Evolutionary conservation across 2,888 invertebrate species (phyloP).

Genomic region (Plagodis dolabraria): DNA sequence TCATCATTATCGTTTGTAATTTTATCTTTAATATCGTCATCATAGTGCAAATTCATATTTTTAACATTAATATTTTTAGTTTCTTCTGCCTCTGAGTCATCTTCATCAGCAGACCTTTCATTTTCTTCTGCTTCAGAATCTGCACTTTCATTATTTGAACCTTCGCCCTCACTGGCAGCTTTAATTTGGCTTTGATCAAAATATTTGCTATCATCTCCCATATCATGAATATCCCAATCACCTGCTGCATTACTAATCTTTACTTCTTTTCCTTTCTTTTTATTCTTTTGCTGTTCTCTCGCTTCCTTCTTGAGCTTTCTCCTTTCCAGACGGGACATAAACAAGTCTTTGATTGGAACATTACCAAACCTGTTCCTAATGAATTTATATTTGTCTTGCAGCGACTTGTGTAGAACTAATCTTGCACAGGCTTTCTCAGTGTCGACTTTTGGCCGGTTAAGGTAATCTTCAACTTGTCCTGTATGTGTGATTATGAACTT

Average conservation of each 20-base stretch:
- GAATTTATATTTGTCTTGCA: conserved; percentile 70
- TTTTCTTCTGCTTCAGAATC: conserved; percentile 8
- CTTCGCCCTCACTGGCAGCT: conserved; percentile 20
- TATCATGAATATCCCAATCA: conserved; percentile 58
- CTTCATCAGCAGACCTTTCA: conserved; percentile 21
- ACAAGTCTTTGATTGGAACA: conserved; percentile 70
- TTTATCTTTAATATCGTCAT: conserved; percentile 17
- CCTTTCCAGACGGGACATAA: conserved; percentile 76
- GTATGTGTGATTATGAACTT: conserved; percentile 71
- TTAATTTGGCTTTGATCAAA: conserved; percentile 12
- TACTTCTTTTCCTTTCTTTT: conserved; percentile 51
- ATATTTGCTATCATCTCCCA: conserved; percentile 32
- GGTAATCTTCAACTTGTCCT: conserved; percentile 61
- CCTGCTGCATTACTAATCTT: conserved; percentile 58
- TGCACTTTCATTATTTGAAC: conserved; percentile 19
- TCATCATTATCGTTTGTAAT: conserved; percentile 22
- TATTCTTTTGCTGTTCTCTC: conserved; percentile 64
- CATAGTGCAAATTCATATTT: conserved; percentile 11
- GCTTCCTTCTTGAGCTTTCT: conserved; percentile 71
- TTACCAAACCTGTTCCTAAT: conserved; percentile 66
- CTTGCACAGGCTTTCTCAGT: conserved; percentile 73
- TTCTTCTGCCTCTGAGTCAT: conserved; percentile 27
- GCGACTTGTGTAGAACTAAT: conserved; percentile 67
- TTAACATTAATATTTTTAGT: not conserved
- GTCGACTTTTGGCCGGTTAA: conserved; percentile 69